Base-by-base conservation (phyloP, 2,888 invertebrate species). In the Incurvaria masculella region DNA sequence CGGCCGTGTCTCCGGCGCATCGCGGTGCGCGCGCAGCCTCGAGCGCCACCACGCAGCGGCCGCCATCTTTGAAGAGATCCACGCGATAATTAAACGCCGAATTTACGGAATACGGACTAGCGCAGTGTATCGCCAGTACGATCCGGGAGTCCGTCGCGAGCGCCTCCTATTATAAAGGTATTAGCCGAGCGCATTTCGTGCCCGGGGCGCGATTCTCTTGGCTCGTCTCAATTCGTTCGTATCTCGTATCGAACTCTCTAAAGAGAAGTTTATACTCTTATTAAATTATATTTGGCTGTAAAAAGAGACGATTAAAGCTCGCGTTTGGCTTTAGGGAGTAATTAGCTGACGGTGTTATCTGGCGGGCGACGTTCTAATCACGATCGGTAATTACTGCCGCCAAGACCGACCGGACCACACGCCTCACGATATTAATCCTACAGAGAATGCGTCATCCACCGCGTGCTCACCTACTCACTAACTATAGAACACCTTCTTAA, bases 281-380 rank as follows among this genome's bases (percentile, higher is more conserved):
- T 78, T 74, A 76, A 72, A 73, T 74, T 72, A 71, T 68, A 66
- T 75, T 33, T 68, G 71, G 72, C 68, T 66, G 78, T 72, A 73
- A 76, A 74, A 76, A 70, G 66, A 60, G 63, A 58, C 59, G 20
- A 23, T 41, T 41, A 41, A 41, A 61, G 59, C 58, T 62, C 61
- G 64, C 66, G 63, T 73, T 72, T 78, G 67, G 78, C 78, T 78
- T 73, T 71, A 76, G 78, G 78, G 76, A 78, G 76, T 76, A 78
- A 76, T 78, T 78, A 78, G 72, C 66, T 59, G 69, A 73, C 72
- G 72, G 70, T 68, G 67, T 63, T 66, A 72, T 73, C 75, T 76
- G 72, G 64, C 58, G 56, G 61, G 4, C 11, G 33, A 14, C 33
- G 64, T 69, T 75, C 69, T 72, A 72, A 78, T 76, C 78, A 71